Evolutionary conservation across 2,113 vertebrate genomes (phyloP).

Genomic region (Serranochromis macrocephalus): DNA sequence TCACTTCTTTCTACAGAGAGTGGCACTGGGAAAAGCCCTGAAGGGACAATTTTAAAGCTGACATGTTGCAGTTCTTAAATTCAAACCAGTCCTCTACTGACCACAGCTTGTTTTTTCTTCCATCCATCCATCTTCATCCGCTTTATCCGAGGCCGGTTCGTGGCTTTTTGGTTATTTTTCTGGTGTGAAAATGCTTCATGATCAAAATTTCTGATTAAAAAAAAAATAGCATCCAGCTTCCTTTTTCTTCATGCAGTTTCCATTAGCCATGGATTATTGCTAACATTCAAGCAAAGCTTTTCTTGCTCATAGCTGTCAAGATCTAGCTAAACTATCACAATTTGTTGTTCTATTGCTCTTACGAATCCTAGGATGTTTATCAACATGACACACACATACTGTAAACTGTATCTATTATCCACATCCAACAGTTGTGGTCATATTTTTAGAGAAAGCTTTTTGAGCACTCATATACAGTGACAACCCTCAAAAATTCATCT

Average conservation of each 20-base stretch:
- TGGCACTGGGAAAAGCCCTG: not conserved
- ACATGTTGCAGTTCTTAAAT: not conserved
- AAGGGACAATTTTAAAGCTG: not conserved
- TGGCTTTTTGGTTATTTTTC: not conserved
- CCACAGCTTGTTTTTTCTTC: not conserved
- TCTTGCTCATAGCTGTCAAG: not conserved
- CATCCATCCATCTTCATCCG: too few species aligned
- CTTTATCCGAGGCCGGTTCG: too few species aligned
- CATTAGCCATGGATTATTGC: not conserved
- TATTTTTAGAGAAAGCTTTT: not conserved
- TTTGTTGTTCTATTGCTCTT: not conserved
- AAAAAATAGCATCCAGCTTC: not conserved
- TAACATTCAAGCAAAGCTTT: not conserved
- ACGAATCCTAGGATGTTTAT: not conserved
- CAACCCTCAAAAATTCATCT: not conserved
- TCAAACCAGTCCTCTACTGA: constrained; percentile 5
- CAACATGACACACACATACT: not conserved
- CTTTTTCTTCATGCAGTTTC: not conserved
- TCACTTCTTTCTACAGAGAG: not conserved
- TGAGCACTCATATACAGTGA: not conserved
- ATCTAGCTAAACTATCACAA: not conserved
- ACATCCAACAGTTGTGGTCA: not conserved
- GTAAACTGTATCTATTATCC: not conserved
- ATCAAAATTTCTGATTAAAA: not conserved
- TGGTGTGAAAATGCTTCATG: not conserved